phyloP scores from a whole-genome alignment of 2,888 invertebrate genomes.

The Drosophila differens region DNA sequence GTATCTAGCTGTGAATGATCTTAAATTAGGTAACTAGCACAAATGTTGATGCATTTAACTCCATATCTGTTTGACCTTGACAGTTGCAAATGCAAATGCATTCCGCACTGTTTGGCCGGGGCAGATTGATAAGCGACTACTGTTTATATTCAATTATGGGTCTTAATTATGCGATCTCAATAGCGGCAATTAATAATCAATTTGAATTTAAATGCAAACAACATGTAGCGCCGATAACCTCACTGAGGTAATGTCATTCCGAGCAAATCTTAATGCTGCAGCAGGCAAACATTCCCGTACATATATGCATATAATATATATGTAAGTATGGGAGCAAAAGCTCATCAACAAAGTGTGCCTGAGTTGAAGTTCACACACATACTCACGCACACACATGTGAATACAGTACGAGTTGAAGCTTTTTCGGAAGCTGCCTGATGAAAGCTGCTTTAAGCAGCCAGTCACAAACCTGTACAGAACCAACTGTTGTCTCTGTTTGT shows the following conservation, averaged over 20 bases:
- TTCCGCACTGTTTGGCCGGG: constrained; percentile 12
- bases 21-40: background rate
- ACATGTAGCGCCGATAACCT: constrained; percentile 60
- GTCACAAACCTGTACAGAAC: constrained; percentile 19
- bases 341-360: background rate
- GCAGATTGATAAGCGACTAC: constrained; percentile 37
- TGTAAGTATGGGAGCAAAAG: constrained; percentile 4
- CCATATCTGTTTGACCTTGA: constrained; percentile 30
- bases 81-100: constrained; percentile 12
- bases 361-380: background rate
- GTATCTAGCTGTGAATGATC: background rate
- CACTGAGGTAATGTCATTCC: constrained; percentile 28
- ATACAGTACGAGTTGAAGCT: constrained; percentile 38
- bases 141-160: constrained; percentile 22
- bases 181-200: constrained; percentile 66
- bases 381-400: background rate
- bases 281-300: constrained; percentile 9
- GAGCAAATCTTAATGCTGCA: constrained; percentile 6
- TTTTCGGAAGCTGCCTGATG: constrained; percentile 34
- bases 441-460: constrained; percentile 39
- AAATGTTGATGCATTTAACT: background rate
- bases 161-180: constrained; percentile 42
- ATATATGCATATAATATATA: background rate
- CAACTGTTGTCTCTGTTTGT: constrained; percentile 58
- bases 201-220: constrained; percentile 48